Evolutionary conservation across 2,888 invertebrate genomes (phyloP), one percentile per base, ranked within the genome.

Genomic region (Plagodis dolabraria): DNA sequence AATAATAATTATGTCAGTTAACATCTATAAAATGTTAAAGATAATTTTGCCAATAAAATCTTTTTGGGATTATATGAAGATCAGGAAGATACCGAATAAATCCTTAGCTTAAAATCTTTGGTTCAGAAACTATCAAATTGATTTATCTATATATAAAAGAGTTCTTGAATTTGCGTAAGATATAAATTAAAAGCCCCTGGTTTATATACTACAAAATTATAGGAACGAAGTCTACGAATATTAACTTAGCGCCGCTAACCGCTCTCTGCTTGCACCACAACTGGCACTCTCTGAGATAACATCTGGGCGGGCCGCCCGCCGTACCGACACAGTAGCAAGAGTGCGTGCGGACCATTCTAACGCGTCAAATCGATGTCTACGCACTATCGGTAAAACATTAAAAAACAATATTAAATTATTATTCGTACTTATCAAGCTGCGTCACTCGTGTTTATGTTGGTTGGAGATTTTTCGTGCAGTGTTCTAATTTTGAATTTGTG

Each of bases 231-330:
- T 22, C 22, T 22, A 22, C 4, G 22, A 22, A 22, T 22, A 22
- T 2, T 22, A 2, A 22, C 22, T 22, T 4, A 22, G 2, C 22
- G 35, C 57, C 65, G 66, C 64, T 56, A n/a, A 40, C 56, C 67
- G 66, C 67, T 65, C 55, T 54, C 64, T 51, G 63, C 75, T 71
- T 65, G 70, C 35, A 47, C 65, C 67, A 58, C 58, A 49, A 35
- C 52, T 60, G 53, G 44, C 63, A 64, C 62, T 67, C 60, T 71
- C 69, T 67, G 79, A 82, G 88, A 88, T 88, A 87, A 77, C 82
- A 83, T 84, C 86, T 84, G 83, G 89, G 87, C 87, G 89, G 87
- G 81, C 86, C 82, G 86, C 82, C 81, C 82, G 82, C 72, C 75
- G 63, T 55, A 57, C 61, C 35, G 69, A 66, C 63, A 48, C 86